phyloP scores from a whole-genome alignment of 2,888 invertebrate genomes.

The Germaria angustata region DNA sequence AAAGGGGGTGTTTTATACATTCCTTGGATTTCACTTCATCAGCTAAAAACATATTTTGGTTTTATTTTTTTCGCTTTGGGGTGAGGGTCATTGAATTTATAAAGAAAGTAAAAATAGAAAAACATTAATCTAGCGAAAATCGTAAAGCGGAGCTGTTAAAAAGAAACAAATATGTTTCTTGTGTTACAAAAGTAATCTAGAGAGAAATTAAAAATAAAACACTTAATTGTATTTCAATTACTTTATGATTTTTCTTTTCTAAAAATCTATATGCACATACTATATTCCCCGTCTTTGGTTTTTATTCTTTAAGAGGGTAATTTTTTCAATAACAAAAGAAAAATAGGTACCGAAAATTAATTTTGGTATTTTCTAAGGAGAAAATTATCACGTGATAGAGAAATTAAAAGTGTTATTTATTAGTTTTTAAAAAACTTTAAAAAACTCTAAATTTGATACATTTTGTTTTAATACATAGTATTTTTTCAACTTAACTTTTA shows the following conservation, averaged over 20 bases:
- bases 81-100: constrained; percentile 55
- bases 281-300: no score
- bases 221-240: neutral
- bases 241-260: neutral
- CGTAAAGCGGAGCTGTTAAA: neutral
- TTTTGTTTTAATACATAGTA: no score
- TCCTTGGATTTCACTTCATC: constrained; percentile 10
- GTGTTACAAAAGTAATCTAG: neutral
- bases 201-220: neutral
- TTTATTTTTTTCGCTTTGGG: constrained; percentile 36
- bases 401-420: no score
- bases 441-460: no score
- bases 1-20: neutral
- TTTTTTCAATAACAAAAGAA: no score
- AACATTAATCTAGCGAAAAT: neutral
- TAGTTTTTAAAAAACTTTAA: no score
- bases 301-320: no score
- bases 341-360: no score
- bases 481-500: no score
- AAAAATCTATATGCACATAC: no score
- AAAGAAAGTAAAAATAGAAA: constrained; percentile 1
- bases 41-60: constrained; percentile 25
- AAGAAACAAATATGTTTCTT: neutral
- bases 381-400: no score
- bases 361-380: no score